phyloP scores from a whole-genome alignment of 2,113 vertebrate species.

The Taurulus bubalis region DNA sequence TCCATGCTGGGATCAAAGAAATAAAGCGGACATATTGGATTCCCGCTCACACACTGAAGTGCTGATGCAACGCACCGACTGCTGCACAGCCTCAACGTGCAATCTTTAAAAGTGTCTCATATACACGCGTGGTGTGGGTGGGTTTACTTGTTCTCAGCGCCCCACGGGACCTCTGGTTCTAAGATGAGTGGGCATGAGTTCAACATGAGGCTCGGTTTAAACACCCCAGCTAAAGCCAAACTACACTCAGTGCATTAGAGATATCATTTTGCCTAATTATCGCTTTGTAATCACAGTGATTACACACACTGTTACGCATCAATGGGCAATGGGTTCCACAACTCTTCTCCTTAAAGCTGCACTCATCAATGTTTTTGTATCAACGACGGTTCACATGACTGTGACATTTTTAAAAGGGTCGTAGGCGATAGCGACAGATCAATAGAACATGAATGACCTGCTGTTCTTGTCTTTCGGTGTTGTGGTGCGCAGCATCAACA shows the following conservation, averaged over 20 bases:
- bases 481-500: background rate
- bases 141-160: slow-evolving; percentile 37
- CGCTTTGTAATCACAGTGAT: slow-evolving; percentile 25
- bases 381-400: background rate
- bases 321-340: background rate
- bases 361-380: background rate
- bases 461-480: background rate
- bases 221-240: background rate
- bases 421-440: background rate
- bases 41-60: slow-evolving; percentile 23
- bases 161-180: slow-evolving; percentile 15
- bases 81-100: slow-evolving; percentile 22
- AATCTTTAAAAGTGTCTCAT: slow-evolving; percentile 14
- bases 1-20: slow-evolving; percentile 25
- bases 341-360: background rate
- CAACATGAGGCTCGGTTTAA: background rate
- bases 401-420: background rate
- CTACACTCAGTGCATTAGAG: slow-evolving; percentile 13
- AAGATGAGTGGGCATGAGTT: slow-evolving; percentile 7
- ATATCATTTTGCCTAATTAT: slow-evolving; percentile 7
- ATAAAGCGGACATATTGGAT: background rate
- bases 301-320: background rate
- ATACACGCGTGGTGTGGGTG: slow-evolving; percentile 22
- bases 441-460: background rate
- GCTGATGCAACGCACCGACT: background rate